A percentile compares a stretch with the other conserved stretches of the same genome.
phyloP scores from a whole-genome alignment of 2,797 vertebrate species.

The Sebastes paucispinis region DNA sequence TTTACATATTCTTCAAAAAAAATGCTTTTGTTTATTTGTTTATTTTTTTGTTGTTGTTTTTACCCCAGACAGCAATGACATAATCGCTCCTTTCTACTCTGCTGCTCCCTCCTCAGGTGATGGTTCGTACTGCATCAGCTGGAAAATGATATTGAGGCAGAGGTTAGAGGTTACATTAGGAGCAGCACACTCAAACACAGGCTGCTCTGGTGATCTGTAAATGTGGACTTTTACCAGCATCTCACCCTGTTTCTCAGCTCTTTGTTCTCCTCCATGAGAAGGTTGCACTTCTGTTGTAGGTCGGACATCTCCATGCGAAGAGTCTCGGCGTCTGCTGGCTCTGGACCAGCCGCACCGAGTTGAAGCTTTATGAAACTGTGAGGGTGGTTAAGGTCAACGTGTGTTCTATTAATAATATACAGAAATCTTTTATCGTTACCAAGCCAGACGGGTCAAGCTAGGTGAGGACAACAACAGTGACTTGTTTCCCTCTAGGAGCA shows the following conservation, averaged over 20 bases:
- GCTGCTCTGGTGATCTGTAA: background rate
- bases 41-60: background rate
- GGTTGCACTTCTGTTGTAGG: conserved; percentile 90
- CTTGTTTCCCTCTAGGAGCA: background rate
- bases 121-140: conserved; percentile 93
- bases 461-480: background rate
- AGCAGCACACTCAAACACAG: background rate
- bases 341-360: conserved; percentile 84
- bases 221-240: background rate
- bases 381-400: conserved; percentile 32
- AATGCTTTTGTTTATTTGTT: background rate
- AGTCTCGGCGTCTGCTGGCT: conserved; percentile 85
- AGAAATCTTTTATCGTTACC: background rate
- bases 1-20: conserved; percentile 28
- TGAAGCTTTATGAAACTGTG: conserved; percentile 94
- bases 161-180: background rate
- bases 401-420: background rate
- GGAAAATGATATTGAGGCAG: conserved; percentile 5
- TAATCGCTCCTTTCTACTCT: conserved; percentile 70
- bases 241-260: conserved; percentile 91
- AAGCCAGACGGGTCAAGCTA: background rate
- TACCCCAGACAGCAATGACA: too few species aligned
- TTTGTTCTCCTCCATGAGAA: conserved; percentile 91
- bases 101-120: conserved; percentile 83
- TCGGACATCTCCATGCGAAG: conserved; percentile 89